Evolutionary conservation across 2,888 invertebrate genomes (phyloP), one percentile per base, ranked within the genome.

Genomic region (Caenorhabditis panamensis): DNA sequence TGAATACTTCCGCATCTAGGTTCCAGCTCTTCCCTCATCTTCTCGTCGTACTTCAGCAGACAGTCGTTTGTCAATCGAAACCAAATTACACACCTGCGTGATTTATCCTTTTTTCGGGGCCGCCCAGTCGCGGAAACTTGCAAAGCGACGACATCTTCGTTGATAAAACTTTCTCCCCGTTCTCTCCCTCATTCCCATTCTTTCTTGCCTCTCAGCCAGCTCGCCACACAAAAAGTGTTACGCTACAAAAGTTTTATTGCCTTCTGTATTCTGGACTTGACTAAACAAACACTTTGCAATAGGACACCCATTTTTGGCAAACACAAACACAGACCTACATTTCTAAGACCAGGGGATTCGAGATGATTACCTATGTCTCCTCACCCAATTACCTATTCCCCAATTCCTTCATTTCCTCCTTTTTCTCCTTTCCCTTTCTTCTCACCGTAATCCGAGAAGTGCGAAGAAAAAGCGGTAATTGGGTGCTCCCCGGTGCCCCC

Each of bases 1-100:
- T n/a, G n/a, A n/a, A n/a, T 31, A 31, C 9, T 31, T 31, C 31
- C 31, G 31, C 31, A 31, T 31, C 31, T 41, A 6, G 41, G 13
- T 13, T 13, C 13, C 41, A 41, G 41, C 16, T 41, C 16, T 3
- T 41, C 9, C 13, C 8, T 9, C 41, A 41, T 71, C 22, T 54
- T 44, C 28, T 18, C 24, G 26, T 36, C 28, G 26, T 28, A 47
- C 16, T 41, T 28, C 51, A 9, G 41, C 53, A 67, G 58, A 68
- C 53, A 63, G 72, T 66, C 66, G 61, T 75, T 73, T 75, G 75
- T 75, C 75, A 75, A 75, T 28, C 49, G 75, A 66, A 75, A 75
- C 61, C 66, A 75, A 75, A 75, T 75, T 75, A 75, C 75, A 75
- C 75, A 75, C 75, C 66, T 64, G 49, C 49, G 16, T 75, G 75